A percentile compares a stretch with the other conserved stretches of the same genome.
These are phyloP conservation scores for Pelecanoides urinatrix DNA, from an alignment of 2,113 vertebrate species.

Conservation along the genomic window DNA sequence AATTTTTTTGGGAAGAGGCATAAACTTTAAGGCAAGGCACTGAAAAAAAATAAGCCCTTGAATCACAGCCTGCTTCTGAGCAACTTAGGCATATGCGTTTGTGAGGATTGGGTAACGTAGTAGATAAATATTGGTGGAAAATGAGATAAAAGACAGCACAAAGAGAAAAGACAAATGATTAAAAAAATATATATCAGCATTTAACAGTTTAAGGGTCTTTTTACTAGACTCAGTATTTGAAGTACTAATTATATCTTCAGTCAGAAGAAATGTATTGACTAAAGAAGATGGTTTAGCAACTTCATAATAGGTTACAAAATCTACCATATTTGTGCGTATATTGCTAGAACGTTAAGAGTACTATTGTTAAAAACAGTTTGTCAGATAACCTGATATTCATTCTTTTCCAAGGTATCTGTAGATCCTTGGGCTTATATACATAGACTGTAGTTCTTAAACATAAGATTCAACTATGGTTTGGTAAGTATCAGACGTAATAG, in stretches of 20 bases:
- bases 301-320: not conserved
- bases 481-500: not conserved
- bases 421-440: not conserved
- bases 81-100: not conserved
- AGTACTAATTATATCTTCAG: not conserved
- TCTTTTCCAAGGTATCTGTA: not conserved
- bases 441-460: not conserved
- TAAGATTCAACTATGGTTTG: not conserved
- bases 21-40: not conserved
- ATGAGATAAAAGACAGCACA: not conserved
- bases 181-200: not conserved
- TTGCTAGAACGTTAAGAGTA: not conserved
- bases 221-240: not conserved
- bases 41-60: not conserved
- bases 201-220: not conserved
- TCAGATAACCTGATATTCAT: not conserved
- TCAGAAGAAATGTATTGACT: not conserved
- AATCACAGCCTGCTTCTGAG: not conserved
- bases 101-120: not conserved
- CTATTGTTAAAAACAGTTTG: not conserved
- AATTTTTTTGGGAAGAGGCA: not conserved
- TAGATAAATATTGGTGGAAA: not conserved
- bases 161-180: not conserved
- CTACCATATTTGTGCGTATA: not conserved
- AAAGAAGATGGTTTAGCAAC: not conserved